Percentiles rank a stretch among this genome's conserved stretches.
Evolutionary conservation across 2,888 invertebrate genomes (phyloP).

Genomic region (Aradus depressus): DNA sequence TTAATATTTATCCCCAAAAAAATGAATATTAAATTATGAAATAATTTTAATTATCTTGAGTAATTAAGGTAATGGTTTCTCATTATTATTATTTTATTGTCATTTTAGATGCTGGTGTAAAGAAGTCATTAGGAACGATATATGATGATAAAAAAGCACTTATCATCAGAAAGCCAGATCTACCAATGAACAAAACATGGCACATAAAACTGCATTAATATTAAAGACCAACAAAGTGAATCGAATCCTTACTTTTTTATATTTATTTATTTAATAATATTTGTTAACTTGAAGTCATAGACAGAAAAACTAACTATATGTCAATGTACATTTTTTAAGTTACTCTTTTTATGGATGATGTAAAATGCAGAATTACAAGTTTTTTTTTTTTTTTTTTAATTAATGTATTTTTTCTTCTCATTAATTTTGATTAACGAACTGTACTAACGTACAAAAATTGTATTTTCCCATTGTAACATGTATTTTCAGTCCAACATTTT

Average conservation of each 20-base stretch:
- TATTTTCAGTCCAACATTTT: no score
- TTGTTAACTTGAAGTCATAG: neutral
- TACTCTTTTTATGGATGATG: conserved; percentile 10
- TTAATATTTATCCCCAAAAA: no score
- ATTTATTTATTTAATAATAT: neutral
- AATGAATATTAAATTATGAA: no score
- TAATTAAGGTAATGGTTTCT: no score
- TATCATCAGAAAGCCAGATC: conserved; percentile 73
- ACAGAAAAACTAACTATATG: neutral
- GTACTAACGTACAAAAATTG: no score
- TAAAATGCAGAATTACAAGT: conserved; percentile 1
- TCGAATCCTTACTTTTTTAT: neutral
- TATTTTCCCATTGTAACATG: no score
- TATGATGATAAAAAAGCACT: conserved; percentile 55
- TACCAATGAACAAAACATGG: conserved; percentile 71
- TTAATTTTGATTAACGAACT: no score
- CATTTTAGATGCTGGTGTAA: conserved; percentile 48
- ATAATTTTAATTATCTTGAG: no score
- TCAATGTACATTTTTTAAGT: neutral
- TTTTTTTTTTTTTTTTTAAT: neutral
- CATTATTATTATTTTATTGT: no score
- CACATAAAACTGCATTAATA: conserved; percentile 40
- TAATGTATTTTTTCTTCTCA: no score
- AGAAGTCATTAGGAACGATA: conserved; percentile 51
- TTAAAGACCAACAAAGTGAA: no score